Evolutionary conservation across 2,113 vertebrate genomes (phyloP).

Genomic region (Pogona vitticeps): DNA sequence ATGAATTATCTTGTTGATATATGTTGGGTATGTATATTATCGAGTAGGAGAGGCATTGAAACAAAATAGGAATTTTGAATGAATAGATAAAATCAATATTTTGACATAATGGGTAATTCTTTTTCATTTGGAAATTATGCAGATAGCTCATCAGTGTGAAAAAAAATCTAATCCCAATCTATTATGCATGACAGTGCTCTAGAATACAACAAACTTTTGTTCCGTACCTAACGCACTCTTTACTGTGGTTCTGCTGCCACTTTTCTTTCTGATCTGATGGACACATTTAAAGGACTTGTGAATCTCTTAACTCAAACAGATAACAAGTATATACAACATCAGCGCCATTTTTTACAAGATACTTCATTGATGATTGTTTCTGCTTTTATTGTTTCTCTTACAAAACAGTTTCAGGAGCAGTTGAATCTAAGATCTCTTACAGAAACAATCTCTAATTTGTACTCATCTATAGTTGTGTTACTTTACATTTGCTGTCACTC

Average conservation of each 20-base stretch:
- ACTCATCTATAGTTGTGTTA: slow-evolving; percentile 54
- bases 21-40: not conserved
- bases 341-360: slow-evolving; percentile 39
- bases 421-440: slow-evolving; percentile 66
- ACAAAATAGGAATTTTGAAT: not conserved
- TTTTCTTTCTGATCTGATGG: slow-evolving; percentile 50
- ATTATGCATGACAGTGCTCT: slow-evolving; percentile 29
- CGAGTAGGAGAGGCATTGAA: not conserved
- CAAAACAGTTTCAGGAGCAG: slow-evolving; percentile 40
- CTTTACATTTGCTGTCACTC: slow-evolving; percentile 33
- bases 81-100: slow-evolving; percentile 17
- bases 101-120: not conserved
- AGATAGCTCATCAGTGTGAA: slow-evolving; percentile 12
- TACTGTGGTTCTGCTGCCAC: slow-evolving; percentile 49
- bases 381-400: slow-evolving; percentile 59
- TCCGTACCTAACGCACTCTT: slow-evolving; percentile 52
- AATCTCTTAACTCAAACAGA: slow-evolving; percentile 48
- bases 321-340: slow-evolving; percentile 60
- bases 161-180: slow-evolving; percentile 20
- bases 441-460: slow-evolving; percentile 65
- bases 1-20: slow-evolving; percentile 6
- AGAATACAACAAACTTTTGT: slow-evolving; percentile 59
- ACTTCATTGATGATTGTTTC: slow-evolving; percentile 43
- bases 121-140: not conserved
- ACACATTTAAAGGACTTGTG: slow-evolving; percentile 6